Evolutionary conservation across 2,113 vertebrate genomes (phyloP), one percentile per base, ranked within the genome.

Genomic region (Falco punctatus): DNA sequence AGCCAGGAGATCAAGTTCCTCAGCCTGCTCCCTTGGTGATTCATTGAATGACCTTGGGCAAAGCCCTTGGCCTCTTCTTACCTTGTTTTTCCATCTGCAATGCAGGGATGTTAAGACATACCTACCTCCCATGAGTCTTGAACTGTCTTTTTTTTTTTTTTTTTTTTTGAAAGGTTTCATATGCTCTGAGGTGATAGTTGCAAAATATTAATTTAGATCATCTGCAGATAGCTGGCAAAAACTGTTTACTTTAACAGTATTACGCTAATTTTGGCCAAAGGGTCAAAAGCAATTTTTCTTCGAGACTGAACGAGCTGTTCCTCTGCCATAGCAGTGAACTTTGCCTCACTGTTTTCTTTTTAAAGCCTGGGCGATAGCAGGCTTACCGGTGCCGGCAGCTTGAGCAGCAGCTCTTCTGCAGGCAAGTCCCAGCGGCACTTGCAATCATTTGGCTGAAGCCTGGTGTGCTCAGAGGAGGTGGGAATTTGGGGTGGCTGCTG

Each of bases 1-100:
- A 87, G 61, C 57, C 18, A 8, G 51, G 57, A 94, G 88, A 66
- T 94, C 20, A 13, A 86, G 91, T 92, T 96, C 66, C 88, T 89
- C 73, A 49, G 57, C 40, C 67, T 51, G 58, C 77, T 94, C 32
- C 38, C 33, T 38, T 3, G 0, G 13, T 69, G 62, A 65, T 54
- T 92, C 65, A 66, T 0, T 1, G 61, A 52, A 30, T 72, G 77
- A 95, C 88, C 86, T 94, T 87, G 81, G 80, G 69, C 73, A 79
- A 58, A 95, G 88, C 91, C 49, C 52, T 74, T 46, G 83, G 69
- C 70, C 61, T 89, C 77, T 46, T 46, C 82, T 40, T 74, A 4
- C 61, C 57, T 94, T 70, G 6, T 48, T 64, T 86, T 86, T 75
- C 69, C 57, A 49, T 46, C 73, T 79, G 78, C 87, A 87, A 7